Evolutionary conservation across 1,140 invertebrate genomes (phyloP).

Genomic region (Wasmannia auropunctata): DNA sequence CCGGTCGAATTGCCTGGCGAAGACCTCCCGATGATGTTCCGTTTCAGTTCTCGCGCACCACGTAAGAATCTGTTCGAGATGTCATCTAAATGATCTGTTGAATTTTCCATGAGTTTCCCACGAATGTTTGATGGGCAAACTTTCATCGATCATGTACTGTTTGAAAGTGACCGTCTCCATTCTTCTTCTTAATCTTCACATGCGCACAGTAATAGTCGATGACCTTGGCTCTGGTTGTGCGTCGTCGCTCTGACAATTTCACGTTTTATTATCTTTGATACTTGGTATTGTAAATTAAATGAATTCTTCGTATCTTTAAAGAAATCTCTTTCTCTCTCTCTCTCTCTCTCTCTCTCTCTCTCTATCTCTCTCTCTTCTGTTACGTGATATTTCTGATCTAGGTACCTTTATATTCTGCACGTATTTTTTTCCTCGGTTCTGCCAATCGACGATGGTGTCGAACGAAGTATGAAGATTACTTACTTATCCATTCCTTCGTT

Average conservation of each 20-base stretch:
- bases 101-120: too few species aligned
- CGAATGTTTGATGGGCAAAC: too few species aligned
- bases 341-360: too few species aligned
- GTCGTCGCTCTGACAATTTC: not conserved
- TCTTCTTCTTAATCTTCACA: not conserved
- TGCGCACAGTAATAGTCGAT: not conserved
- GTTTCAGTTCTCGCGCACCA: not conserved
- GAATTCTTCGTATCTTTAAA: not conserved
- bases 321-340: not conserved
- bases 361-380: too few species aligned
- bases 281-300: not conserved
- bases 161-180: not conserved
- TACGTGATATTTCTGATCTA: not conserved
- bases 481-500: conserved; percentile 23
- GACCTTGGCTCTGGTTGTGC: not conserved
- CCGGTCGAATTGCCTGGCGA: not conserved
- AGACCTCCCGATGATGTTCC: not conserved
- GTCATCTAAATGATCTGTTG: not conserved
- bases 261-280: not conserved
- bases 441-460: not conserved
- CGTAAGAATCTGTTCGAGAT: not conserved
- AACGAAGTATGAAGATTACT: not conserved
- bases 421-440: not conserved
- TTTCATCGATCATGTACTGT: not conserved
- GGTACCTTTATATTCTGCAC: not conserved